These are phyloP conservation scores for Lithobates pipiens DNA, from an alignment of 2,797 vertebrate species.

Conservation along the genomic window DNA sequence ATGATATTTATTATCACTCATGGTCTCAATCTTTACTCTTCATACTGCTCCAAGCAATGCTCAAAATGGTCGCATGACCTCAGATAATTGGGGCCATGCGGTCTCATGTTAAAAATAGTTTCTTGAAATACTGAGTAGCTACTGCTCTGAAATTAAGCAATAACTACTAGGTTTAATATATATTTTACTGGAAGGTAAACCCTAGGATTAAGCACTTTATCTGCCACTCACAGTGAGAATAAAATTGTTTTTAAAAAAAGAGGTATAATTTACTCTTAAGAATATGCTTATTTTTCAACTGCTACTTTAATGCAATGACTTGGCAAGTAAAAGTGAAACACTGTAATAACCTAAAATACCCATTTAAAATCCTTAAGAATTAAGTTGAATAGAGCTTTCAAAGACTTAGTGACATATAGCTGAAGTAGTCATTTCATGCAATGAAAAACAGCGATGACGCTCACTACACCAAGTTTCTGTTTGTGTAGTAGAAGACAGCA, in stretches of 20 bases:
- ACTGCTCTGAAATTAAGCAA: neutral
- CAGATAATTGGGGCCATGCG: neutral
- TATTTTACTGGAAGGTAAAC: neutral
- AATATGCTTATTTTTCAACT: conserved; percentile 1
- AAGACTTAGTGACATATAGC: neutral
- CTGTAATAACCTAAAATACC: neutral
- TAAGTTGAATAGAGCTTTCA: neutral
- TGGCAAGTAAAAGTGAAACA: neutral
- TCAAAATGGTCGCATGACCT: no score
- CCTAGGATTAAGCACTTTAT: conserved; percentile 7
- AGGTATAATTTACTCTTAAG: conserved; percentile 5
- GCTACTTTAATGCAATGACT: neutral
- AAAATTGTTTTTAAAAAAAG: neutral
- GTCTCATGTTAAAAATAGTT: neutral
- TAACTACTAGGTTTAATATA: neutral
- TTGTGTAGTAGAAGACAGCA: neutral
- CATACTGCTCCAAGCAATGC: neutral
- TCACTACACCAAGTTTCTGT: neutral
- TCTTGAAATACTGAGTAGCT: neutral
- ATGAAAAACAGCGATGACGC: neutral
- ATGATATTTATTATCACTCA: no score
- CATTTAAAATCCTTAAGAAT: neutral
- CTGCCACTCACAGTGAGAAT: neutral
- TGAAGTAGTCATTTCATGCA: neutral
- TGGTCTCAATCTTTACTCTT: no score